These are phyloP conservation scores for Actinopyga echinites DNA, from an alignment of 53 echinoderm and acorn worm genomes.

Conservation along the genomic window DNA sequence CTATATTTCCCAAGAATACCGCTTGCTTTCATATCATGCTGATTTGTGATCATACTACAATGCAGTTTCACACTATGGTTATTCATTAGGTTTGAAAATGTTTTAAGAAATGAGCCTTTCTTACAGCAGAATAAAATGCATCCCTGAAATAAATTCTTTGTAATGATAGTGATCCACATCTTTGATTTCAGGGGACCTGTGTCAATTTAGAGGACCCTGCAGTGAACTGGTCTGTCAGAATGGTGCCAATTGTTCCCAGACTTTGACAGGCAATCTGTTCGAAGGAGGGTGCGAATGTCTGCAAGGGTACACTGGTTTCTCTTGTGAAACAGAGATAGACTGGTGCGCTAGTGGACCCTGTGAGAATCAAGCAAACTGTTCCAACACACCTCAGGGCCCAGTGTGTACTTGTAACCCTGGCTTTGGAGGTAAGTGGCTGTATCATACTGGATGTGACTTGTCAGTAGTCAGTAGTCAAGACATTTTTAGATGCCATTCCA, in stretches of 20 bases:
- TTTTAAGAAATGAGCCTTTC: no score
- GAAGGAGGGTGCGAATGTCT: conserved; percentile 67
- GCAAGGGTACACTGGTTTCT: conserved; percentile 75
- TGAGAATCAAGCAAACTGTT: conserved; percentile 69
- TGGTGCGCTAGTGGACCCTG: conserved; percentile 91
- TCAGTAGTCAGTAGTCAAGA: no score
- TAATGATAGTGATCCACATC: background rate
- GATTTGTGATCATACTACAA: no score
- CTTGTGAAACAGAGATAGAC: conserved; percentile 78
- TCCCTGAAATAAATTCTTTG: no score
- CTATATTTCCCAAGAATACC: no score
- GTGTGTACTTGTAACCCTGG: conserved; percentile 76
- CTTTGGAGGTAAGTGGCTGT: conserved; percentile 55
- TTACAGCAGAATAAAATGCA: no score
- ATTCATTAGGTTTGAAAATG: no score
- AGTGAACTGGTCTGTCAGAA: conserved; percentile 58
- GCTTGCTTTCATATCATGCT: no score
- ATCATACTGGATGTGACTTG: no score
- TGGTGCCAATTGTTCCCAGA: conserved; percentile 71
- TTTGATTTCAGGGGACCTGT: conserved; percentile 57
- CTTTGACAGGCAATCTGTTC: conserved; percentile 38
- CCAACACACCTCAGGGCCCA: conserved; percentile 41
- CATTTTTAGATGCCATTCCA: no score
- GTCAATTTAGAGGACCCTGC: conserved; percentile 80
- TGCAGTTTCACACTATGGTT: no score